A percentile compares a stretch with the other conserved stretches of the same genome.
Conservation (phyloP, 92 coral and sea anemone genomes). For the Pocillopora grandis region DNA sequence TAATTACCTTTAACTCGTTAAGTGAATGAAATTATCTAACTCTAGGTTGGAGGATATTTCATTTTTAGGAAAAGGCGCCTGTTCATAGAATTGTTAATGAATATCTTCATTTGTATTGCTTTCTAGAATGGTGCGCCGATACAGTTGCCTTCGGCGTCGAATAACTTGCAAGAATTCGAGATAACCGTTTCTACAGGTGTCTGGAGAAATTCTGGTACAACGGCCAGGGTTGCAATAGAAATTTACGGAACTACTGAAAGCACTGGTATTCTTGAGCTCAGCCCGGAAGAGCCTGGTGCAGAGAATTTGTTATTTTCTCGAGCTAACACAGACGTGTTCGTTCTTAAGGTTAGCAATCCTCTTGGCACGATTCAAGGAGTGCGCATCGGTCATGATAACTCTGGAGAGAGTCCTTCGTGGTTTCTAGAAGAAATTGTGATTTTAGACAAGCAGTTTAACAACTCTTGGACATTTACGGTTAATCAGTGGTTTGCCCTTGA, state of each 20-base stretch:
- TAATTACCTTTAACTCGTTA: too few relatives aligned
- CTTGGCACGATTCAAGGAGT: conserved; percentile 43
- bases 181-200: conserved; percentile 37
- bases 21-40: too few relatives aligned
- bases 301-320: conserved; percentile 42
- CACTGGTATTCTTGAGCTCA: conserved; percentile 24
- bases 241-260: conserved; percentile 34
- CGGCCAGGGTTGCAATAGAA: conserved; percentile 49
- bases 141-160: conserved; percentile 23
- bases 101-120: not conserved
- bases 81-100: not conserved
- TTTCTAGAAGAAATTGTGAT: conserved; percentile 47
- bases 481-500: conserved; percentile 54
- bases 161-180: conserved; percentile 36
- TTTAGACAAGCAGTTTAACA: conserved; percentile 28
- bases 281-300: not conserved
- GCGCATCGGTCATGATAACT: conserved; percentile 59
- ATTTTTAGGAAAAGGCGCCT: not conserved
- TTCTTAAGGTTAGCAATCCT: conserved; percentile 20
- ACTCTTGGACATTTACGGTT: conserved; percentile 35
- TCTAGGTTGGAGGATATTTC: too few relatives aligned
- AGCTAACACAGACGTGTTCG: conserved; percentile 53
- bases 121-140: conserved; percentile 69
- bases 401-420: conserved; percentile 60
- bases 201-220: conserved; percentile 45